Evolutionary conservation across 92 coral and sea anemone species (phyloP), one percentile per base, ranked within the genome.

Genomic region (Bergia puertoricense): DNA sequence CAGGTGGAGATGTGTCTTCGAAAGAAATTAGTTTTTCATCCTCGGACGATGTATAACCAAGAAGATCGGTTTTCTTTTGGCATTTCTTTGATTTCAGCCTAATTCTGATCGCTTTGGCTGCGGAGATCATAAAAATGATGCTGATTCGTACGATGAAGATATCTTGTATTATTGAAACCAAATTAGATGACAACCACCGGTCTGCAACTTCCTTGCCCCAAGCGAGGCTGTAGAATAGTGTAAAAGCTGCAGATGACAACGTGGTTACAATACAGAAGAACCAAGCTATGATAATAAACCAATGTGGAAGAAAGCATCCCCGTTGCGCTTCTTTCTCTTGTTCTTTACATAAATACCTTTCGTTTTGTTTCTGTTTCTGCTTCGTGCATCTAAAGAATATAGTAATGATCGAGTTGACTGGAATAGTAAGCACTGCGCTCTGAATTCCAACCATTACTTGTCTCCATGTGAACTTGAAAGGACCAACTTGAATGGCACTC

Each of bases 401-500:
- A 4, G 81, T 88, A 20, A 88, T 93, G 6, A 91, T 8, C 4
- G 88, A 30, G 77, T 93, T 93, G 20, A 93, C 65, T 2, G 95
- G 95, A 0, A 89, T 74, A 36, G 86, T 90, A 67, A 93, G 81
- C 14, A 89, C 39, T 0, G 88, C 89, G 22, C 95, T 90, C 79
- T 93, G 69, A 45, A 93, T 71, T 4, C 93, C 93, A 1, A 91
- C 85, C n/a, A 93, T 67, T 13, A 93, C 88, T 77, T 93, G 95
- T 23, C 90, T 62, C 83, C 90, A 86, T 4, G 93, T 68, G 79
- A 93, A 81, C 86, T 88, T 84, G 42, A 93, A 46, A 9, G 92
- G 95, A 43, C 95, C 95, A 10, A 93, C 75, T 50, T 90, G 92
- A 37, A 90, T 85, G 20, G 85, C 86, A 1, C 73, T 74, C 7